phyloP scores from a whole-genome alignment of 1,140 invertebrate species.

The Drepana arcuata region DNA sequence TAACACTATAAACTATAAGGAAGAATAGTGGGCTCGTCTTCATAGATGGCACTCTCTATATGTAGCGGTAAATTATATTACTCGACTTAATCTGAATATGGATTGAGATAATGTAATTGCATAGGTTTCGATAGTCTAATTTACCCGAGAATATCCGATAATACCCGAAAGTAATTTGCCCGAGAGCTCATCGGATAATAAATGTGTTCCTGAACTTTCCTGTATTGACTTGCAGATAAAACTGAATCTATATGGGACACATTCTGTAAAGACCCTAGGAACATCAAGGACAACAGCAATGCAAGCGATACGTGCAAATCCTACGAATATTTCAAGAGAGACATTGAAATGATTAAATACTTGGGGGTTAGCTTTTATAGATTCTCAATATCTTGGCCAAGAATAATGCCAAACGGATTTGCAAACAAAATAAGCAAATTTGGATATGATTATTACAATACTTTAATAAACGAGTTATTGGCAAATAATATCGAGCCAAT shows the following conservation, averaged over 20 bases:
- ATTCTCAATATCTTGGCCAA: slow-evolving; percentile 76
- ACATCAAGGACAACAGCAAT: slow-evolving; percentile 4
- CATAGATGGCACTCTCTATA: too few relatives aligned
- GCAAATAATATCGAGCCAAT: slow-evolving; percentile 71
- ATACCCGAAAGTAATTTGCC: too few relatives aligned
- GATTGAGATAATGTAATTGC: too few relatives aligned
- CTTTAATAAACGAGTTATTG: slow-evolving; percentile 72
- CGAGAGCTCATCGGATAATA: too few relatives aligned
- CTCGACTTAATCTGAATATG: too few relatives aligned
- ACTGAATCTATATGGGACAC: slow-evolving; percentile 41
- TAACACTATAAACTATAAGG: too few relatives aligned
- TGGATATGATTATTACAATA: slow-evolving; percentile 74
- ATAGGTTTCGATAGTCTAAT: too few relatives aligned
- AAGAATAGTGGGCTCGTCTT: too few relatives aligned
- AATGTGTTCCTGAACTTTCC: too few relatives aligned
- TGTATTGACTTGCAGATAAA: slow-evolving; percentile 46
- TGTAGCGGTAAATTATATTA: too few relatives aligned
- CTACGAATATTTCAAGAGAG: slow-evolving; percentile 10
- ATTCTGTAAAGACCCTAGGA: slow-evolving; percentile 3
- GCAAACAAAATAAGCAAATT: slow-evolving; percentile 64
- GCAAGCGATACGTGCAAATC: slow-evolving; percentile 9
- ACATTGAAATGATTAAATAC: slow-evolving; percentile 20
- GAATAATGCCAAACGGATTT: slow-evolving; percentile 73
- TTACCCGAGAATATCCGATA: too few relatives aligned
- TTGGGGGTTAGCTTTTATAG: slow-evolving; percentile 72